Base-by-base conservation (phyloP, 2,797 vertebrate genomes). In the Picus viridis region DNA sequence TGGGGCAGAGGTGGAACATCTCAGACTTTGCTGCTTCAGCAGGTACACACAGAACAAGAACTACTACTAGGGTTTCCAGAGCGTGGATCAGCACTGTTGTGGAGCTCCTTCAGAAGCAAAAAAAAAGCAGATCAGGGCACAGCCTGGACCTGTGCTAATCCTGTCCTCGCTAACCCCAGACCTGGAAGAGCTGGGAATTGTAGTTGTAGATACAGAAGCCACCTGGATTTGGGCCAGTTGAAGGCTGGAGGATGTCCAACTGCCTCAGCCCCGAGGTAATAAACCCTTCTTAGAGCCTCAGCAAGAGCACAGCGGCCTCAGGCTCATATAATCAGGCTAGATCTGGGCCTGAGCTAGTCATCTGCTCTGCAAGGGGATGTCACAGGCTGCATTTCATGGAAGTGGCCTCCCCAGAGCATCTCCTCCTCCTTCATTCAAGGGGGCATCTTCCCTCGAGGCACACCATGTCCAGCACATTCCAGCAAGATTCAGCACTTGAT, bases 201-300 rank as follows among this genome's bases (percentile, higher is more conserved):
- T 49, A 49, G 18, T 49, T 49, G 47, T 14, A 53, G 51, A 53
- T 53, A 27, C 51, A 53, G 51, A 27, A 53, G 26, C 51, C 23
- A 24, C 27, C 57, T 82, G 88, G 62, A 77, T 3, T 0, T 0
- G 34, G 45, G 29, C 68, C 76, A 88, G 72, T 19, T 22, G 57
- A 54, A 81, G 75, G 61, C 36, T 93, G 88, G 84, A 88, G 53
- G 57, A 63, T 77, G 85, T 82, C 76, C 88, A 93, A 69, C 59
- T 71, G 78, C 69, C 41, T 75, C 58, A 61, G 17, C 64, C 64
- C n/a, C 62, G 72, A 70, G 81, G 76, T 82, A 64, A 86, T 57
- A 58, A 89, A 74, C n/a, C 68, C 72, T 73, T 64, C 63, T 67
- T 68, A 62, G 43, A 1, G 5, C 23, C 41, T 83, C 49, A 32